Evolutionary conservation across 37 sponge, comb jelly and placozoan genomes (phyloP).

Genomic region (Theonella swinhoei): DNA sequence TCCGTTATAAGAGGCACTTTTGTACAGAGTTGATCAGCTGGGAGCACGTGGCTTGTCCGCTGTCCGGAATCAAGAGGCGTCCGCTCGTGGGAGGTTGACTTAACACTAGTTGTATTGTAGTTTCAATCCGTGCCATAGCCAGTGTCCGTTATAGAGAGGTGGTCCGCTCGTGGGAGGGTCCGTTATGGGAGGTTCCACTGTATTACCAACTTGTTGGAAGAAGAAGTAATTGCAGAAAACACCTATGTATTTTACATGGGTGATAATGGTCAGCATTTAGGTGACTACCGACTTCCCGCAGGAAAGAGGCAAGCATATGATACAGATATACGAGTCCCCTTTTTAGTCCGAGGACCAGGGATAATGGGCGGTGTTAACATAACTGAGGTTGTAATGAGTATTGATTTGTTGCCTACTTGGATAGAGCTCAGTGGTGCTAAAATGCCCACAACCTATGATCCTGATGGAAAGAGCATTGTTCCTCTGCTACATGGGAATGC

Average conservation of each 20-base stretch:
- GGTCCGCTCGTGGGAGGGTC: too few relatives aligned
- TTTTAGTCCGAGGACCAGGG: slow-evolving; percentile 74
- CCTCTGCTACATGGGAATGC: slow-evolving; percentile 19
- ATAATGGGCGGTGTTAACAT: slow-evolving; percentile 46
- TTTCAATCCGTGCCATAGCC: too few relatives aligned
- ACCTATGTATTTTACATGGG: slow-evolving; percentile 79
- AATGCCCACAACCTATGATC: slow-evolving; percentile 15
- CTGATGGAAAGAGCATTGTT: slow-evolving; percentile 65
- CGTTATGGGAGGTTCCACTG: too few relatives aligned
- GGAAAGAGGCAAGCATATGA: slow-evolving; percentile 80
- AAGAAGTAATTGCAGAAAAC: slow-evolving; percentile 34
- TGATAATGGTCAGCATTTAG: slow-evolving; percentile 80
- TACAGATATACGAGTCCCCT: slow-evolving; percentile 73
- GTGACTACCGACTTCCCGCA: slow-evolving; percentile 68
- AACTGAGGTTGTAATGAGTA: slow-evolving; percentile 56
- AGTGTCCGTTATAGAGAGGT: too few relatives aligned
- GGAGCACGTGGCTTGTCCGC: too few relatives aligned
- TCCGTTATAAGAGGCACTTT: too few relatives aligned
- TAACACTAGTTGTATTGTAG: too few relatives aligned
- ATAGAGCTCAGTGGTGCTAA: slow-evolving; percentile 39
- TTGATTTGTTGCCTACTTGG: slow-evolving; percentile 79
- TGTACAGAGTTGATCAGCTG: too few relatives aligned
- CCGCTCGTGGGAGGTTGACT: too few relatives aligned
- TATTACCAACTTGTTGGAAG: slow-evolving; percentile 27
- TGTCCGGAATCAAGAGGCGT: too few relatives aligned